Evolutionary conservation across 2,888 invertebrate species (phyloP).

Genomic region (Mycalesis mineus): DNA sequence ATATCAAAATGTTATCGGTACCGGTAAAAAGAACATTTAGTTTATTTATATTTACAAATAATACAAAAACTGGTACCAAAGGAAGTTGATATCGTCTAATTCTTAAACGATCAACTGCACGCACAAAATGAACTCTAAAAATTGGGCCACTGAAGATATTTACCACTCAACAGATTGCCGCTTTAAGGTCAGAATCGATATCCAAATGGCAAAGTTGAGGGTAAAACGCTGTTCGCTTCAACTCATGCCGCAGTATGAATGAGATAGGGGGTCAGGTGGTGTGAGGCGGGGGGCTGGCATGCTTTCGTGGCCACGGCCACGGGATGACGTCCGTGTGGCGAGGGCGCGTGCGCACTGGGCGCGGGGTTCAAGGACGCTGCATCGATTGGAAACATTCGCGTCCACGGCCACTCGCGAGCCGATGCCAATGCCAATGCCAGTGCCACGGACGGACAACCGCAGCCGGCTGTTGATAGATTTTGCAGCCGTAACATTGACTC

Average conservation of each 20-base stretch:
- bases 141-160: constrained; percentile 12
- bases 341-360: constrained; percentile 54
- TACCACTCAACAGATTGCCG: constrained; percentile 48
- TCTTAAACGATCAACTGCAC: neutral
- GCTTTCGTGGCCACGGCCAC: constrained; percentile 69
- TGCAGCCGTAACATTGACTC: constrained; percentile 9
- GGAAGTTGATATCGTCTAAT: neutral
- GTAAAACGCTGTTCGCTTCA: constrained; percentile 38
- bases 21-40: too few relatives aligned
- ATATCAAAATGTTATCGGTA: too few relatives aligned
- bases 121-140: neutral
- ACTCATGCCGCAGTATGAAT: constrained; percentile 52
- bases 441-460: constrained; percentile 47
- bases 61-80: too few relatives aligned
- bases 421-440: constrained; percentile 42
- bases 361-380: constrained; percentile 65
- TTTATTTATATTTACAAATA: too few relatives aligned
- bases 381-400: constrained; percentile 60
- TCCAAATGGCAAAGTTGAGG: constrained; percentile 63
- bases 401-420: constrained; percentile 62
- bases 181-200: constrained; percentile 60
- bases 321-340: constrained; percentile 62
- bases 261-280: constrained; percentile 28
- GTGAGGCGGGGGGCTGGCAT: constrained; percentile 41
- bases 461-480: constrained; percentile 21